These are phyloP conservation scores for Lepidocyrtinus sp. DNA, from an alignment of 2,888 invertebrate species.

Conservation along the genomic window DNA sequence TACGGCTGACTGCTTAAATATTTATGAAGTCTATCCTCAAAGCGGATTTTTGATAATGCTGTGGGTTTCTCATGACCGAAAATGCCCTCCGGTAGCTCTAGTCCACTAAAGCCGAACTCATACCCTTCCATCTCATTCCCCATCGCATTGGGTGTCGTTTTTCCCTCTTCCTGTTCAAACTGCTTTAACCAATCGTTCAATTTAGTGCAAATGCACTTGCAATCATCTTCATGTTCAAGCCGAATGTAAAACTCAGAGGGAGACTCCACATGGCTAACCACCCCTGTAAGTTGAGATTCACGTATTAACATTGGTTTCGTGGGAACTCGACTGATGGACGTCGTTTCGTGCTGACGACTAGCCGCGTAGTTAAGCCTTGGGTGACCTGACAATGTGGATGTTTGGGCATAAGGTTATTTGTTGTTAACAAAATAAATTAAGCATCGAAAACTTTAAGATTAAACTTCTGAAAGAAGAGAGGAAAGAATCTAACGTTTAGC, in stretches of 20 bases:
- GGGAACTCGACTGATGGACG: background rate
- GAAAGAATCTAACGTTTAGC: slow-evolving; percentile 28
- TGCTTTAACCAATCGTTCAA: background rate
- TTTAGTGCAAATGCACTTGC: background rate
- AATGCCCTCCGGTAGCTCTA: background rate
- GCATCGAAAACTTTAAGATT: background rate
- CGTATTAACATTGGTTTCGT: background rate
- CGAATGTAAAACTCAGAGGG: slow-evolving; percentile 43
- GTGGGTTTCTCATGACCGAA: background rate
- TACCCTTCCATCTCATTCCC: background rate
- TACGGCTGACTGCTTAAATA: background rate
- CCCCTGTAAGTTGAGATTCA: background rate
- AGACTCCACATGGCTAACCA: slow-evolving; percentile 3
- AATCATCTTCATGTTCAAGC: background rate
- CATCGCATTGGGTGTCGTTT: background rate
- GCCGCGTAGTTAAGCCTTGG: background rate
- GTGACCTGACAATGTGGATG: background rate
- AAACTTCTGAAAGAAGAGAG: background rate
- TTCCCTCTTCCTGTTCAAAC: background rate
- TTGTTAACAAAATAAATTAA: background rate
- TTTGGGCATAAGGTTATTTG: background rate
- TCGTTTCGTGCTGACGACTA: background rate
- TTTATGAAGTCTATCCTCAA: background rate
- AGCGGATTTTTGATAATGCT: background rate
- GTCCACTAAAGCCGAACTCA: background rate